These are phyloP conservation scores for Acanthisitta chloris DNA, from an alignment of 2,113 vertebrate genomes.

Conservation along the genomic window DNA sequence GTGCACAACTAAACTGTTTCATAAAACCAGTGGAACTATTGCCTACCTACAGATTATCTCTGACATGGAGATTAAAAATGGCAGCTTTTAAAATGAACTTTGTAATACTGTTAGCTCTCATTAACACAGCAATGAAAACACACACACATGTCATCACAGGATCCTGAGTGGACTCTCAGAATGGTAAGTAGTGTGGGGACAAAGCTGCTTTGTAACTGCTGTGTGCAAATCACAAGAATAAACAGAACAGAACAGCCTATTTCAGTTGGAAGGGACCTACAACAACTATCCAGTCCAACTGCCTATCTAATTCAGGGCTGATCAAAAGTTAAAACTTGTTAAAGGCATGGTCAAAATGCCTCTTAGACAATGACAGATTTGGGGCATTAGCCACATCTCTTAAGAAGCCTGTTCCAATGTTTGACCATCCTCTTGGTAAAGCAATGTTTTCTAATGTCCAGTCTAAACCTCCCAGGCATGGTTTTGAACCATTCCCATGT, in stretches of 20 bases:
- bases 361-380: not conserved
- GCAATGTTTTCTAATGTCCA: not conserved
- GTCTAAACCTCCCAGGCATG: not conserved
- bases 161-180: not conserved
- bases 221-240: not conserved
- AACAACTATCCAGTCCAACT: not conserved
- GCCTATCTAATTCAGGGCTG: not conserved
- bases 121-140: not conserved
- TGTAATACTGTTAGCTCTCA: not conserved
- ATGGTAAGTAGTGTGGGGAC: not conserved
- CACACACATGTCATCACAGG: too few relatives aligned
- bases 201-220: not conserved
- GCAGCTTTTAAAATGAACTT: not conserved
- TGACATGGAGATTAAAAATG: not conserved
- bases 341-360: not conserved
- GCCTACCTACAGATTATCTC: not conserved
- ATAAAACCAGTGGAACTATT: not conserved
- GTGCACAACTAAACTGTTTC: not conserved
- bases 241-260: not conserved
- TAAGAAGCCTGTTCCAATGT: not conserved
- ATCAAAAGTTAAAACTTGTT: not conserved
- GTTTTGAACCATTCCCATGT: not conserved
- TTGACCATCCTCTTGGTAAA: not conserved
- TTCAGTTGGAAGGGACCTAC: not conserved
- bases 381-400: accelerated